Base-by-base conservation (phyloP, 2,113 vertebrate species). In the Petaurus breviceps region DNA sequence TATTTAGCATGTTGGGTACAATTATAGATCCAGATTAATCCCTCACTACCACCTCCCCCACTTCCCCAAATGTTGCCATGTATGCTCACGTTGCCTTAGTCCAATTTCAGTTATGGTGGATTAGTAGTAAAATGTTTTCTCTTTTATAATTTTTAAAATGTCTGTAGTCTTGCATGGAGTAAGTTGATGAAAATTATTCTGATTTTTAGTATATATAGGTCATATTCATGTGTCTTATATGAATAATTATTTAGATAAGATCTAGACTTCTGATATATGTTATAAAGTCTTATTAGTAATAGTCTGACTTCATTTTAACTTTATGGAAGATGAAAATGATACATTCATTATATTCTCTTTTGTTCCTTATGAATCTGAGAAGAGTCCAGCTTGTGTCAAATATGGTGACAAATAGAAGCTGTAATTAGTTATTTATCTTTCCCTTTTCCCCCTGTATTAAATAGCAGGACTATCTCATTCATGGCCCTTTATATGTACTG, bases 201-300 rank as follows among this genome's bases (percentile, higher is more conserved):
- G n/a, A 23, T 84, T 23, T 84, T 84, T 84, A 84, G 37, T 43
- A 8, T 53, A 53, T 53, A 68, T 68, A n/a, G n/a, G 16, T 77
- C 61, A 77, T 23, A 84, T 43, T 2, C n/a, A 43, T 84, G n/a
- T 84, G 37, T 22, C 68, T n/a, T 22, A 77, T 43, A 43, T 84
- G 19, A 84, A 84, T 90, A 94, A 57, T 96, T 96, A 91, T 49
- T 96, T 96, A 92, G 46, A 89, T 51, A 12, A 93, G 93, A 61
- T 94, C 16, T 90, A 96, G 28, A 46, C 94, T 77, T 96, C 91
- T 52, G 23, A 46, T 94, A 91, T 95, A 23, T 84, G 55, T 26
- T 93, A 47, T 77, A 47, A 94, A 92, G 51, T 77, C 92, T 90
- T 95, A n/a, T 3, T 94, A 89, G 23, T 92, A 61, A 57, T 46